A percentile compares a stretch with the other conserved stretches of the same genome.
These are phyloP conservation scores for Amaurobius ferox DNA, from an alignment of 2,888 invertebrate genomes.

Conservation along the genomic window DNA sequence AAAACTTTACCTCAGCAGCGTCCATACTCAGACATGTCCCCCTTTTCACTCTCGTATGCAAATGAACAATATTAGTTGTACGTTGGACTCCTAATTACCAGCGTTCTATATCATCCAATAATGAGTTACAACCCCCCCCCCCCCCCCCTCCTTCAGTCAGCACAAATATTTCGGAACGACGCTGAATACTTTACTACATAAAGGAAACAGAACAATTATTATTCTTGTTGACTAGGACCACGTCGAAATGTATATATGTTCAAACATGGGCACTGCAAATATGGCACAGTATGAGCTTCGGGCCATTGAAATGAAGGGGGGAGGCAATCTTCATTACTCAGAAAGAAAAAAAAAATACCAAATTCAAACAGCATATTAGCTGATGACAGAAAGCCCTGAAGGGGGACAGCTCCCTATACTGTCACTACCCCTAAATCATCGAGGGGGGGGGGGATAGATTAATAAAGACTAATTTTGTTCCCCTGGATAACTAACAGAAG, in stretches of 20 bases:
- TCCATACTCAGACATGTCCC: too few relatives aligned
- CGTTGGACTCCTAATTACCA: conserved; percentile 12
- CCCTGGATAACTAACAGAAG: conserved; percentile 59
- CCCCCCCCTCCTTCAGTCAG: too few relatives aligned
- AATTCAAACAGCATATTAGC: conserved; percentile 40
- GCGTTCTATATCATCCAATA: neutral
- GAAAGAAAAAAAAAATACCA: conserved; percentile 16
- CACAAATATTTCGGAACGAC: neutral
- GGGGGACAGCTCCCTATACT: conserved; percentile 32
- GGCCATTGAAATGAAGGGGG: conserved; percentile 1
- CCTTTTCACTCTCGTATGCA: neutral
- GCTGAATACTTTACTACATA: conserved; percentile 15
- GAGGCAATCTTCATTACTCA: neutral
- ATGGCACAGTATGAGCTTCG: neutral
- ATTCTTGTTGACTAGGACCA: conserved; percentile 3
- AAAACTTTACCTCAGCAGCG: too few relatives aligned
- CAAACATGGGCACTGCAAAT: conserved; percentile 6
- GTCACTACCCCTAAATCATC: conserved; percentile 39
- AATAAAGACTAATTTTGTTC: conserved; percentile 66
- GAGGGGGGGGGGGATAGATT: conserved; percentile 40
- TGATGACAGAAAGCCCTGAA: conserved; percentile 37
- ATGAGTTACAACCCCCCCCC: neutral
- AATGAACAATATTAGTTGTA: conserved; percentile 5
- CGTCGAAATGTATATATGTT: neutral
- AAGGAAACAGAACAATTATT: conserved; percentile 9